Evolutionary conservation across 2,888 invertebrate genomes (phyloP).

Genomic region (Lamellibrachia satsuma): DNA sequence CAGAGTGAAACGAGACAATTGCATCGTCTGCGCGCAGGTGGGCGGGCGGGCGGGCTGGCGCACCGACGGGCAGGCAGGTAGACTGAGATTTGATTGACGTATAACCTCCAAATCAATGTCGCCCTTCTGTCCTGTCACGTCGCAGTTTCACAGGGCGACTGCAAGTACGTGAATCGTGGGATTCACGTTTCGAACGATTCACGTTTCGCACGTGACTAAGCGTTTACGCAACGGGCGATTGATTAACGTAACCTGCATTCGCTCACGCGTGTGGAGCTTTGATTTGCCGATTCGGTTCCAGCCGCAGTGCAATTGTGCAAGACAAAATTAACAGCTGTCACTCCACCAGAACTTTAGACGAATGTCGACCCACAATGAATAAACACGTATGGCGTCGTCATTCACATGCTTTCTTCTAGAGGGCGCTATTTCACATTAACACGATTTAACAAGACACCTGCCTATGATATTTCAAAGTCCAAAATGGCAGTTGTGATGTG

Average conservation of each 20-base stretch:
- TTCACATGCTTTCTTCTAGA: too few species aligned
- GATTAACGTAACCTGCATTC: not conserved
- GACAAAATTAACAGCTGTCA: not conserved
- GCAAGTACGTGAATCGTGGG: not conserved
- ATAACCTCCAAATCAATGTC: not conserved
- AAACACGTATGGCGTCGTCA: too few species aligned
- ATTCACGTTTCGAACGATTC: not conserved
- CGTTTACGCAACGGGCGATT: not conserved
- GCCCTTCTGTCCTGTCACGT: not conserved
- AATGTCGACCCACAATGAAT: too few species aligned
- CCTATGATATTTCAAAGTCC: too few species aligned
- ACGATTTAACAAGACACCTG: too few species aligned
- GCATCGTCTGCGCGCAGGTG: too few species aligned
- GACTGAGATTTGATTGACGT: not conserved
- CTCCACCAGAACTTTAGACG: too few species aligned
- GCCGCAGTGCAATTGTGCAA: not conserved
- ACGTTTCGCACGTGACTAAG: slow-evolving; percentile 12
- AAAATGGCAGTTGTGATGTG: too few species aligned
- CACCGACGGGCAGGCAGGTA: too few species aligned
- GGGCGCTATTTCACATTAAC: too few species aligned
- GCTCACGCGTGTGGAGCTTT: too few species aligned
- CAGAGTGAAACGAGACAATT: too few species aligned
- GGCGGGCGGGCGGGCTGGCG: not conserved
- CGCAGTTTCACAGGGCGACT: not conserved
- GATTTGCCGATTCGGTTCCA: not conserved